Evolutionary conservation across 23 tunicate species (phyloP).

Genomic region (Oikopleura vanhoeffeni): DNA sequence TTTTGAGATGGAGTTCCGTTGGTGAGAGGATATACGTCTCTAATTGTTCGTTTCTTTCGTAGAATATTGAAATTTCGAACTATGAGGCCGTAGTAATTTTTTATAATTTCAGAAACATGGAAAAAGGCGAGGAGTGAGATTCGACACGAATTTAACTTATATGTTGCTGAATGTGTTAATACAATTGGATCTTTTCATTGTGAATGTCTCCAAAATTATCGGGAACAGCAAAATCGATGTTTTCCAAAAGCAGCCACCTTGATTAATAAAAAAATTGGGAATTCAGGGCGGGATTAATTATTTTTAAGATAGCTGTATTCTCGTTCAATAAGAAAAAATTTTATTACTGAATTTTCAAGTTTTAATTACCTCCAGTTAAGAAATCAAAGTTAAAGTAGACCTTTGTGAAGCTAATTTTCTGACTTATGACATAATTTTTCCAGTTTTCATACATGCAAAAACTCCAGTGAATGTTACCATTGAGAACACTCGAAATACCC

Average conservation of each 20-base stretch:
- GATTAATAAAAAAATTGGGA: not conserved
- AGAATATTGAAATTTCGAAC: too few relatives aligned
- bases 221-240: not conserved
- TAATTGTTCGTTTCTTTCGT: too few relatives aligned
- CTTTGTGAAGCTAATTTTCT: not conserved
- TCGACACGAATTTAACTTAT: not conserved
- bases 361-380: not conserved
- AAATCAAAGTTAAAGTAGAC: not conserved
- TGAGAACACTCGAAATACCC: not conserved
- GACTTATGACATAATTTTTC: not conserved
- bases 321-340: too few relatives aligned
- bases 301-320: too few relatives aligned
- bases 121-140: not conserved
- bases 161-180: not conserved
- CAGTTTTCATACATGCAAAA: not conserved
- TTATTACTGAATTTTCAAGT: too few relatives aligned
- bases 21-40: too few relatives aligned
- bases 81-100: too few relatives aligned
- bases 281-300: too few relatives aligned
- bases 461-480: not conserved
- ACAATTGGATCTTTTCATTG: not conserved
- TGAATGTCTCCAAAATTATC: not conserved
- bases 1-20: too few relatives aligned
- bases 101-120: not conserved
- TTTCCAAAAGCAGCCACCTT: not conserved